Percentiles rank a stretch among this genome's conserved stretches.
Conservation (phyloP, 2,888 invertebrate species). For the Sesamia inferens region DNA sequence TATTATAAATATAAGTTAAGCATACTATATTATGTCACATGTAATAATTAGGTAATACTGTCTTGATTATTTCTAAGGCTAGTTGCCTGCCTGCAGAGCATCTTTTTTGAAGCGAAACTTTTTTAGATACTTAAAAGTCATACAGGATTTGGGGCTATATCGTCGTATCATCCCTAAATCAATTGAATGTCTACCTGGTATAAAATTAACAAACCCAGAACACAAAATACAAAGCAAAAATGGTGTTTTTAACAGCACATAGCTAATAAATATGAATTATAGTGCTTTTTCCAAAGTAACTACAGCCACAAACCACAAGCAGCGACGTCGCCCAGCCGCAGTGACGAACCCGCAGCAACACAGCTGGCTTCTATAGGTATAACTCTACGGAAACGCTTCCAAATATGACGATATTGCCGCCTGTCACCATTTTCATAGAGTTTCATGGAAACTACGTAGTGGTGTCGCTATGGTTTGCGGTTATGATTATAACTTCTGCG, state of each 20-base stretch:
- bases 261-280: no score
- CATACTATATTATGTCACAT: no score
- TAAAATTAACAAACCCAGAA: no score
- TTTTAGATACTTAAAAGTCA: neutral
- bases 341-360: neutral
- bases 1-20: neutral
- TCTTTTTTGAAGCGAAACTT: neutral
- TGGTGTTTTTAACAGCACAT: no score
- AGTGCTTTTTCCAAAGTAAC: neutral
- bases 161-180: conserved; percentile 6
- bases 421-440: neutral
- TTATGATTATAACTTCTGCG: neutral
- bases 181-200: neutral
- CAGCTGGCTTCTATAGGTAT: no score
- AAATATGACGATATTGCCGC: neutral
- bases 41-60: neutral
- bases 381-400: neutral
- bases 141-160: conserved; percentile 2
- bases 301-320: neutral
- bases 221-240: no score
- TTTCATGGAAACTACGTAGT: neutral
- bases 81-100: neutral
- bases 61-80: neutral
- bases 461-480: neutral
- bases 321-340: neutral